Percentiles rank a stretch among this genome's conserved stretches.
Evolutionary conservation across 2,888 invertebrate genomes (phyloP).

Genomic region (Athrips mouffetella): DNA sequence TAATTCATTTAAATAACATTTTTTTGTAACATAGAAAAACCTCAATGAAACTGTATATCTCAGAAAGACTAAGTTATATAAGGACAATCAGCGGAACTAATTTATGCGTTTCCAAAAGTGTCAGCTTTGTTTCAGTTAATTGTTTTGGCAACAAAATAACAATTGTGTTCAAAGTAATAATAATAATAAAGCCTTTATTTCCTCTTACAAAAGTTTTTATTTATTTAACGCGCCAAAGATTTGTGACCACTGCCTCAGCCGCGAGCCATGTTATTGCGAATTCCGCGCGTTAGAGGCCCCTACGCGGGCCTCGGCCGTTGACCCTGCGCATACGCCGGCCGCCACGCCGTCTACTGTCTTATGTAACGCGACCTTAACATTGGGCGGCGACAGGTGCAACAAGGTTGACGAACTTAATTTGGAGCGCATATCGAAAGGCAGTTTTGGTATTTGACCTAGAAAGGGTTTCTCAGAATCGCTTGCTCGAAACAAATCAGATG

Average conservation of each 20-base stretch:
- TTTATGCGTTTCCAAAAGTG: too few relatives aligned
- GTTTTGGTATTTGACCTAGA: not conserved
- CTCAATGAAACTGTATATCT: too few relatives aligned
- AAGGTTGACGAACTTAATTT: conserved; percentile 10
- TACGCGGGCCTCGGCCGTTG: conserved; percentile 68
- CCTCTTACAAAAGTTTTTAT: not conserved
- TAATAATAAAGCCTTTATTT: too few relatives aligned
- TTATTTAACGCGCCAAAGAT: not conserved
- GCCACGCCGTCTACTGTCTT: conserved; percentile 74
- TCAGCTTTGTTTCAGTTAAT: too few relatives aligned
- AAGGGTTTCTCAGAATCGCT: too few relatives aligned
- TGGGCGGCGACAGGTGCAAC: conserved; percentile 42
- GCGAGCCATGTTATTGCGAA: conserved; percentile 44
- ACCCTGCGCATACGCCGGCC: conserved; percentile 57
- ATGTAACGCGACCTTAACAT: conserved; percentile 73
- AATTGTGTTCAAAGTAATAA: too few relatives aligned
- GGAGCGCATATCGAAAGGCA: not conserved
- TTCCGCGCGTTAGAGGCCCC: conserved; percentile 58
- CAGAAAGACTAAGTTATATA: too few relatives aligned
- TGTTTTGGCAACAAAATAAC: too few relatives aligned
- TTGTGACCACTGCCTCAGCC: conserved; percentile 8
- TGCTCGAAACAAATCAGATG: too few relatives aligned
- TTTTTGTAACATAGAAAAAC: too few relatives aligned
- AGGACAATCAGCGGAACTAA: too few relatives aligned
- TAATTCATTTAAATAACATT: too few relatives aligned